Conservation (phyloP, 2,113 vertebrate species). For the Silurus asotus region DNA sequence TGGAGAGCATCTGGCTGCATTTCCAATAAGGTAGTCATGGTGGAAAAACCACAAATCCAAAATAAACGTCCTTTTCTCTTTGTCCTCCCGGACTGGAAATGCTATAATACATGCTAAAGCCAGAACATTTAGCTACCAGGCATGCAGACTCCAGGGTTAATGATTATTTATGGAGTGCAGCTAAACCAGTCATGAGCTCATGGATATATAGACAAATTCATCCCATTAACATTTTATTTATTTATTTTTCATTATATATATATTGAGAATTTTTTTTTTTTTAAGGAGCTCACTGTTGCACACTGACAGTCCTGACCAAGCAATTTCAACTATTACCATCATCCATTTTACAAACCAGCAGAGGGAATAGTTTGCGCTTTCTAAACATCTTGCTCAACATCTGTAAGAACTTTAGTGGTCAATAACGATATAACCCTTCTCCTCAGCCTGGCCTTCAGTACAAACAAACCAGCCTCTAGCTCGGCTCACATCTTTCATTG, state of each 20-base stretch:
- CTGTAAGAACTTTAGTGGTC: background rate
- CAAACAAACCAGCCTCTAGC: background rate
- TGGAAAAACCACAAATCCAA: background rate
- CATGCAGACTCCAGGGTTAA: constrained; percentile 7
- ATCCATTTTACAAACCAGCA: background rate
- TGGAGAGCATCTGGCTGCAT: constrained; percentile 4
- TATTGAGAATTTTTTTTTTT: background rate
- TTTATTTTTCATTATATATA: background rate
- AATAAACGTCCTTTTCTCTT: background rate
- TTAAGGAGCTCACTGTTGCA: background rate
- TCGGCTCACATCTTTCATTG: background rate
- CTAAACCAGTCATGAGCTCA: background rate
- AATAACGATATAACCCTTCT: background rate
- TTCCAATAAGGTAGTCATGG: constrained; percentile 8
- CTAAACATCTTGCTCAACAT: background rate
- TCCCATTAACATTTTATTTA: too few species aligned
- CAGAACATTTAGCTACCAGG: background rate
- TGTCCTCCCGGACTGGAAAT: background rate
- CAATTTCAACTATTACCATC: background rate
- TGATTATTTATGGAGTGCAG: constrained; percentile 22
- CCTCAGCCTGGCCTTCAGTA: background rate
- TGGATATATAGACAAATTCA: constrained; percentile 4
- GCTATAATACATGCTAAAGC: constrained; percentile 1
- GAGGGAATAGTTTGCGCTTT: background rate
- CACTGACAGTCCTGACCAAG: background rate